These are phyloP conservation scores for Rhopalosiphum padi DNA, from an alignment of 1,140 invertebrate species.

Conservation along the genomic window DNA sequence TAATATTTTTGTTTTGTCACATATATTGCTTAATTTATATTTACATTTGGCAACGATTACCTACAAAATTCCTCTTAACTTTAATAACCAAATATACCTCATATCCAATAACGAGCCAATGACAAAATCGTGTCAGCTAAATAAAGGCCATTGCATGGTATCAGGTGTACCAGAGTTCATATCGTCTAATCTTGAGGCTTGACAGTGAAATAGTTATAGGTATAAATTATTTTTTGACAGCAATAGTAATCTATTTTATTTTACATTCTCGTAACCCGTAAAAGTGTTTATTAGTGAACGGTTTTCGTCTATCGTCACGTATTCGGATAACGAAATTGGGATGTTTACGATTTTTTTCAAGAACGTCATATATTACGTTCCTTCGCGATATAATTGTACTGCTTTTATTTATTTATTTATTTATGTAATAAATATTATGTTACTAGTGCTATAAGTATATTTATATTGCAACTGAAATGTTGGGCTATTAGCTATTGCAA, in stretches of 20 bases:
- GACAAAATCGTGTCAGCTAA: not conserved
- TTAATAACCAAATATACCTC: not conserved
- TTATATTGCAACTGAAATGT: not conserved
- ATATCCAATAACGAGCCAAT: not conserved
- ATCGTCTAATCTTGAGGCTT: not conserved
- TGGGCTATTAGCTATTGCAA: not conserved
- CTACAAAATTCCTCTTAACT: not conserved
- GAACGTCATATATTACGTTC: not conserved
- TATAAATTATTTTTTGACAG: not conserved
- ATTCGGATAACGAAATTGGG: not conserved
- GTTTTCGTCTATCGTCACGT: slow-evolving; percentile 1
- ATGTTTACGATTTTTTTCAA: slow-evolving; percentile 1
- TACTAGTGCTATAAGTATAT: not conserved
- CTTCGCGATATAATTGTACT: not conserved
- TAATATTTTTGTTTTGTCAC: not conserved
- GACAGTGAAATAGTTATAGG: not conserved
- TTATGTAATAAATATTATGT: not conserved
- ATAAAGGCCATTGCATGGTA: not conserved
- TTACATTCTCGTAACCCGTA: not conserved
- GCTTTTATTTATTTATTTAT: not conserved
- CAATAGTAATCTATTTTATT: not conserved
- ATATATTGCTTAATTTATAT: not conserved
- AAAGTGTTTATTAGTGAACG: not conserved
- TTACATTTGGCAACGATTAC: not conserved
- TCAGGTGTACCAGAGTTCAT: not conserved